phyloP scores from a whole-genome alignment of 2,888 invertebrate species.

The Diarsia brunnea region DNA sequence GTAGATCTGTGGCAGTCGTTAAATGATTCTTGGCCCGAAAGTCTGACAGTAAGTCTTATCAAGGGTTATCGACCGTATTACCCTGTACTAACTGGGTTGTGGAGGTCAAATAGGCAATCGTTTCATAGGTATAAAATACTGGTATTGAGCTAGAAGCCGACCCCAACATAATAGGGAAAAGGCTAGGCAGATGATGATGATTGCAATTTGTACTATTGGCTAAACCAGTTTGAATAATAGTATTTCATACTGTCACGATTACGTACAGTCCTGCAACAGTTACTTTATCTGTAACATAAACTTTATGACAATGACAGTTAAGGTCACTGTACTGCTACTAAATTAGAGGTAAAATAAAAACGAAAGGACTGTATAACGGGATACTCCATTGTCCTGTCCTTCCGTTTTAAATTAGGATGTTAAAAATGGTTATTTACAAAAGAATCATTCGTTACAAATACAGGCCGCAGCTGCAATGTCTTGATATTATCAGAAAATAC shows the following conservation, averaged over 20 bases:
- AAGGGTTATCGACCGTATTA: too few relatives aligned
- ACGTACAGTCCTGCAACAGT: not conserved
- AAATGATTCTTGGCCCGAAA: too few relatives aligned
- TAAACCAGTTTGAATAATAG: constrained; percentile 9
- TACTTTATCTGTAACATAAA: not conserved
- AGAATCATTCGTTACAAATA: constrained; percentile 10
- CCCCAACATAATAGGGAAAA: too few relatives aligned
- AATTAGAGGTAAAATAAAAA: not conserved
- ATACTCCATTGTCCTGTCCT: not conserved
- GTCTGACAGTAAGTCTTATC: too few relatives aligned
- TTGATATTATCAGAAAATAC: not conserved
- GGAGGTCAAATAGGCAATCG: too few relatives aligned
- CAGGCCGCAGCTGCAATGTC: not conserved
- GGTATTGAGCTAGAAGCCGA: too few relatives aligned
- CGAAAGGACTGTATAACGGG: not conserved
- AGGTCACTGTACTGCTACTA: not conserved
- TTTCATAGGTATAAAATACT: too few relatives aligned
- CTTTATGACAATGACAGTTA: not conserved
- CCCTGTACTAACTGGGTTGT: too few relatives aligned
- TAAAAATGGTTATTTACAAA: constrained; percentile 5
- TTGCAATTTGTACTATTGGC: not conserved
- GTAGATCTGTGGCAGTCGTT: too few relatives aligned
- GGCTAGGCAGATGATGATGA: too few relatives aligned
- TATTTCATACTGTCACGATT: not conserved
- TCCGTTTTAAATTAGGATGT: not conserved